Evolutionary conservation across 1,140 invertebrate genomes (phyloP), one percentile per base, ranked within the genome.

Genomic region (Lepidurus couesii): DNA sequence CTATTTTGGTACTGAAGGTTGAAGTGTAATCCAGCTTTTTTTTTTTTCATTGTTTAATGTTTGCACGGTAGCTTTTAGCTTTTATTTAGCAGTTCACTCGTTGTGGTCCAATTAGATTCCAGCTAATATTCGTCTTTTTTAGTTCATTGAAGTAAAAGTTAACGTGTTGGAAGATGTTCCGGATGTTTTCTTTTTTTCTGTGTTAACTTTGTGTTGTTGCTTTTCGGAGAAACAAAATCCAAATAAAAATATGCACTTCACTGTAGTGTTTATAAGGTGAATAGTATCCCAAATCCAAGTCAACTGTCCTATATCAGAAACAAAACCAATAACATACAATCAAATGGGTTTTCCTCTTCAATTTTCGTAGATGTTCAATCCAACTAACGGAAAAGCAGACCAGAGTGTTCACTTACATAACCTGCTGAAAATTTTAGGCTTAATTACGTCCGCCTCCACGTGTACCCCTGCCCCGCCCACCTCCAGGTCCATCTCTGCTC

Each of bases 21-120:
- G 53, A 65, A 13, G 21, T 65, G 53, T 65, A 11, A 65, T 34
- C 53, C 16, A 65, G 7, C 6, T 65, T 65, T 16, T 9, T 11
- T 11, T 24, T 24, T 21, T 13, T 65, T 21, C 53, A 65, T 34
- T 34, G 16, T 13, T 65, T 21, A 13, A 65, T 65, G 53, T 65
- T 21, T 16, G 53, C 53, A 65, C 53, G 16, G 21, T 65, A 65
- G 53, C 53, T 65, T 65, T 21, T 13, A 21, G 16, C 21, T 65
- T 65, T 65, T 65, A 21, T 65, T 47, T 13, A 65, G 21, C 8
- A 21, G 16, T 9, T 65, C 53, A 65, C 53, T 65, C 21, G 8
- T n/a, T 65, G 13, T 65, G 53, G 53, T 65, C 53, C 53, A 65
- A 65, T 65, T 65, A 65, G 53, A 65, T 65, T 65, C 53, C 53